These are phyloP conservation scores for Hybognathus amarus DNA, from an alignment of 2,797 vertebrate genomes.

Conservation along the genomic window DNA sequence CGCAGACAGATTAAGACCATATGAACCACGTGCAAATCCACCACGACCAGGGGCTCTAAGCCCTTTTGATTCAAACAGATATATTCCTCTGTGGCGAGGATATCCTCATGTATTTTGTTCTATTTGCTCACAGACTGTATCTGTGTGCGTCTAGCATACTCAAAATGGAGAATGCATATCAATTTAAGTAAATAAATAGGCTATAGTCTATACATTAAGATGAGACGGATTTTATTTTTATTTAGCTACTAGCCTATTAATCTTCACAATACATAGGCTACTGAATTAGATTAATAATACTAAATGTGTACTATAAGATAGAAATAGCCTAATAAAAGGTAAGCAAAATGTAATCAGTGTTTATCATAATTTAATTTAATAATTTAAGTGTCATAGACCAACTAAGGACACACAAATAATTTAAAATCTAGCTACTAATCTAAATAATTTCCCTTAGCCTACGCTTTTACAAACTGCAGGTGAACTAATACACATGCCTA, in stretches of 20 bases:
- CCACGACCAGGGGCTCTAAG: conserved; percentile 79
- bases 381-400: neutral
- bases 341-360: neutral
- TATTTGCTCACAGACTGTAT: conserved; percentile 53
- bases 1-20: conserved; percentile 85
- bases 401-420: neutral
- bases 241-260: neutral
- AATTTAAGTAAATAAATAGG: neutral
- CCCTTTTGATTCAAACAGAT: conserved; percentile 82
- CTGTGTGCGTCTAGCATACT: conserved; percentile 15
- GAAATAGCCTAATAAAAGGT: neutral
- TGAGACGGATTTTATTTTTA: neutral
- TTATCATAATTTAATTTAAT: neutral
- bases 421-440: neutral
- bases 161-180: neutral
- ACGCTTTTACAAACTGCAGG: neutral
- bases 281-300: too few species aligned
- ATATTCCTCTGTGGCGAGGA: conserved; percentile 72
- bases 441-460: neutral
- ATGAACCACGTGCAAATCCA: conserved; percentile 82
- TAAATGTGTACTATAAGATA: neutral
- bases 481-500: neutral
- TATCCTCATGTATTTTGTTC: conserved; percentile 66
- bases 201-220: neutral
- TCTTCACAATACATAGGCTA: too few species aligned